A percentile compares a stretch with the other conserved stretches of the same genome.
Conservation (phyloP, 1,140 invertebrate species). For the Asobara japonica region DNA sequence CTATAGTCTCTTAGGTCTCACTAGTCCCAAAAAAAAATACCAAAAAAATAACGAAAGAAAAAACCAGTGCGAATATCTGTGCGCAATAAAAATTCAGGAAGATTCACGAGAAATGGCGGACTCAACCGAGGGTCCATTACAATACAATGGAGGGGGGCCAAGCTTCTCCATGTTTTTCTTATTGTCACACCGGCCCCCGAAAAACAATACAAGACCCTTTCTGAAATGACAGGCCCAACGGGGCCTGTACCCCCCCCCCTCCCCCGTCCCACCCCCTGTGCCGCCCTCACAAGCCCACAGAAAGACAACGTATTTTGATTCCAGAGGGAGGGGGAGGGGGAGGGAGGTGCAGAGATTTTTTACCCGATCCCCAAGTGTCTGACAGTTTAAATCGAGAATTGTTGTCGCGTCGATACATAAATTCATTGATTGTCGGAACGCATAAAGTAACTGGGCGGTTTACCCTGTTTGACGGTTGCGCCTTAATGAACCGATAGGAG, state of each 20-base stretch:
- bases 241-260: conserved; percentile 1
- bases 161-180: conserved; percentile 30
- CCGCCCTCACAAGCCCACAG: too few species aligned
- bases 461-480: too few species aligned
- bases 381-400: not conserved
- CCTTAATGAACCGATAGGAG: conserved; percentile 52
- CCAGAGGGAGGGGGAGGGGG: too few species aligned
- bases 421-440: conserved; percentile 22
- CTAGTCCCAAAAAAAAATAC: too few species aligned
- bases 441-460: conserved; percentile 5
- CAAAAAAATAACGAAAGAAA: too few species aligned
- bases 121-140: conserved; percentile 49
- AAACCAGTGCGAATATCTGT: conserved; percentile 34
- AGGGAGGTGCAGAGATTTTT: too few species aligned
- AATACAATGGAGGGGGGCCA: conserved; percentile 62
- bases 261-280: too few species aligned
- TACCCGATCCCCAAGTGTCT: not conserved
- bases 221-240: not conserved
- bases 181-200: not conserved
- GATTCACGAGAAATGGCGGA: conserved; percentile 48
- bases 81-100: too few species aligned
- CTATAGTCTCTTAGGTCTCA: too few species aligned
- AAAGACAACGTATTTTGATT: too few species aligned
- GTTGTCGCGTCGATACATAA: conserved; percentile 22
- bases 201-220: conserved; percentile 22